A percentile compares a stretch with the other conserved stretches of the same genome.
Conservation (phyloP, 2,888 invertebrate species). For the Protophormia terraenovae region DNA sequence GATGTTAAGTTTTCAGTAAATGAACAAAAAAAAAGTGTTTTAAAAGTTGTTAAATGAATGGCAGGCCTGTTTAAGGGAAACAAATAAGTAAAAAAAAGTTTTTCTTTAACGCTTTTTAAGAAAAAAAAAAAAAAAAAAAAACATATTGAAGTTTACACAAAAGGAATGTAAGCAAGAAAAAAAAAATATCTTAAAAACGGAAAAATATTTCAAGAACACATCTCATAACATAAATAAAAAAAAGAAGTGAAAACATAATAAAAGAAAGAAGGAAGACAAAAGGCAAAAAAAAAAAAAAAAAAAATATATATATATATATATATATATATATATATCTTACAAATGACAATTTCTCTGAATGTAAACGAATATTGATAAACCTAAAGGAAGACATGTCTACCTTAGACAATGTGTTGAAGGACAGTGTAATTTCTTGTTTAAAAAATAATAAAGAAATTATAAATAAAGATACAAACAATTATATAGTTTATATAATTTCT, state of each 20-base stretch:
- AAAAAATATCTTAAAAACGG: not conserved
- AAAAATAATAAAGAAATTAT: not conserved
- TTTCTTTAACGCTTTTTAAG: not conserved
- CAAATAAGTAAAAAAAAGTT: not conserved
- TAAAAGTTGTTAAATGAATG: constrained; percentile 48
- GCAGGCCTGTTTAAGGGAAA: constrained; percentile 20
- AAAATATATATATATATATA: too few species aligned
- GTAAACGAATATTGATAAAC: not conserved
- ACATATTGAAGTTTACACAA: constrained; percentile 10
- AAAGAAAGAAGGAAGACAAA: not conserved
- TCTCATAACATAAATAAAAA: constrained; percentile 6
- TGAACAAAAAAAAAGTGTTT: not conserved
- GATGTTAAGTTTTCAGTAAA: constrained; percentile 7
- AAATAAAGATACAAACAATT: not conserved
- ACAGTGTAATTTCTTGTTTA: constrained; percentile 3
- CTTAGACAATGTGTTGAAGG: not conserved
- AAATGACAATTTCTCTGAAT: not conserved
- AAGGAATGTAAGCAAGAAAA: not conserved
- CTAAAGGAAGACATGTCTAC: not conserved
- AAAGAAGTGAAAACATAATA: not conserved
- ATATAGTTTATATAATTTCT: too few species aligned
- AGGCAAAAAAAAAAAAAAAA: not conserved
- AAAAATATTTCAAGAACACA: constrained; percentile 24
- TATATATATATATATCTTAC: too few species aligned
- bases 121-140: not conserved